Conservation (phyloP, 2,797 vertebrate species). For the Poeciliopsis turneri region DNA sequence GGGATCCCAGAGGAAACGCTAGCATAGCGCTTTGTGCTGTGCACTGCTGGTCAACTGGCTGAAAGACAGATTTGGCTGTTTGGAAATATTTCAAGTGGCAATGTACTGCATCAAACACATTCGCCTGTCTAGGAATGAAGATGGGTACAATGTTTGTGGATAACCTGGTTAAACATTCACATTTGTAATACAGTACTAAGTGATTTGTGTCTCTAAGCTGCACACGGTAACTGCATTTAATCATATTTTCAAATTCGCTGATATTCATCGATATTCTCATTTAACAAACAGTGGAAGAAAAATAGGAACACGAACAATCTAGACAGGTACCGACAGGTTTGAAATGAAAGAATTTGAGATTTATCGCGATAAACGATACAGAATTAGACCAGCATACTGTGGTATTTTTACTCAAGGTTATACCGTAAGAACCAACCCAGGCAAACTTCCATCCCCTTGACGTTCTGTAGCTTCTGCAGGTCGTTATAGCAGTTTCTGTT, state of each 20-base stretch:
- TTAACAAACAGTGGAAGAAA: too few species aligned
- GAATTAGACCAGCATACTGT: not conserved
- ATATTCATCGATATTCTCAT: too few species aligned
- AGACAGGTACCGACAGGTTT: too few species aligned
- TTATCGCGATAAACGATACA: not conserved
- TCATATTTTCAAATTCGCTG: too few species aligned
- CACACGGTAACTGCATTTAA: too few species aligned
- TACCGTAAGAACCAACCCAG: not conserved
- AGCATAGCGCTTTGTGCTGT: not conserved
- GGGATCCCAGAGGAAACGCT: not conserved
- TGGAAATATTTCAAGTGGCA: not conserved
- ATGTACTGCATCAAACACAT: not conserved
- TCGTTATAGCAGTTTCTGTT: slow-evolving; percentile 17
- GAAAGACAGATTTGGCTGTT: not conserved
- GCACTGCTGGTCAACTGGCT: not conserved
- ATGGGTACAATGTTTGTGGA: not conserved
- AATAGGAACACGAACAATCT: too few species aligned
- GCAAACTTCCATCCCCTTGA: slow-evolving; percentile 11
- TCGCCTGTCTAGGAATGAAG: not conserved
- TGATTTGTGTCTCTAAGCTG: too few species aligned
- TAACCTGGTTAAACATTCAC: too few species aligned
- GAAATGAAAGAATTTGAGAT: too few species aligned
- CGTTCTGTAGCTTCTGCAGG: slow-evolving; percentile 38
- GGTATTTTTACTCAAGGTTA: not conserved
- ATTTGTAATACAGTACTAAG: too few species aligned